Evolutionary conservation across 2,888 invertebrate genomes (phyloP).

Genomic region (Mythimna ferrago): DNA sequence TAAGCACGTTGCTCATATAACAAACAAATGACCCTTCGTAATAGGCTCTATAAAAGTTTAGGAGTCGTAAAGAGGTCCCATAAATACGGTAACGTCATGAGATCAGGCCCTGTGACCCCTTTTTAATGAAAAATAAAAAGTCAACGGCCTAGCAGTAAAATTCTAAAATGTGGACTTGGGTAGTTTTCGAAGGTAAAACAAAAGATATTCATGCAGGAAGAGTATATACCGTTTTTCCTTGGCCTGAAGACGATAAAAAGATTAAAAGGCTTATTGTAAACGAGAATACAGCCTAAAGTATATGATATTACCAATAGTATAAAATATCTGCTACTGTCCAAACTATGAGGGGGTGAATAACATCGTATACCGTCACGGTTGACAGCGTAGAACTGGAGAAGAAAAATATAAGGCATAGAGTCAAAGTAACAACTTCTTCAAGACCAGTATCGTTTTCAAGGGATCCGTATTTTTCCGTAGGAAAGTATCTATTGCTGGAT

Average conservation of each 20-base stretch:
- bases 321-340: too few relatives aligned
- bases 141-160: too few relatives aligned
- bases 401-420: too few relatives aligned
- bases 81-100: slow-evolving; percentile 22
- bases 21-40: slow-evolving; percentile 22
- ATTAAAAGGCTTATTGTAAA: not conserved
- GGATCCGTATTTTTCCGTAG: not conserved
- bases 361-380: too few relatives aligned
- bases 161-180: too few relatives aligned
- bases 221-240: not conserved
- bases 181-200: too few relatives aligned
- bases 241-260: not conserved
- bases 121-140: not conserved
- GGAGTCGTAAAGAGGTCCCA: slow-evolving; percentile 20
- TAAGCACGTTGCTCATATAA: slow-evolving; percentile 38
- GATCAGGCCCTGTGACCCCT: not conserved
- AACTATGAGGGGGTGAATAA: too few relatives aligned
- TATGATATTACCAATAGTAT: too few relatives aligned
- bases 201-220: not conserved
- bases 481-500: not conserved
- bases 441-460: not conserved
- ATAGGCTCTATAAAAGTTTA: slow-evolving; percentile 30
- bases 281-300: not conserved
- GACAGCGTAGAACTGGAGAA: too few relatives aligned
- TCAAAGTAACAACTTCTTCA: not conserved